Conservation (phyloP, 2,113 vertebrate species). For the Phrynosoma blainvillii region DNA sequence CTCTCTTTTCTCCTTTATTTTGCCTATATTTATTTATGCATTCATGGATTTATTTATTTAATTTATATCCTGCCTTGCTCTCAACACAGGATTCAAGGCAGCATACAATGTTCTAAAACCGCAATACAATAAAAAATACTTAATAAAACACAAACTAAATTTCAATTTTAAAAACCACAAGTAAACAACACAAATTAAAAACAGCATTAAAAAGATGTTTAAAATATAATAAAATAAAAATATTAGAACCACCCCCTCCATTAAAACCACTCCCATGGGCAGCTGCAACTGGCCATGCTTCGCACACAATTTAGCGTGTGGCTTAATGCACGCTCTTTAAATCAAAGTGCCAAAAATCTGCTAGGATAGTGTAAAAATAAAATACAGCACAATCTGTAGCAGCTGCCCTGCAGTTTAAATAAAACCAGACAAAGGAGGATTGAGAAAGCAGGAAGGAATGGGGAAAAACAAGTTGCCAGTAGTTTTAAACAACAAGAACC, state of each 20-base stretch:
- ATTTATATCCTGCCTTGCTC: neutral
- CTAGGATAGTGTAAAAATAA: neutral
- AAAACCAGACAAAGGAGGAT: neutral
- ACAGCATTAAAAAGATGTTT: neutral
- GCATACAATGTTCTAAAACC: too few species aligned
- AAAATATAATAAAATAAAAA: neutral
- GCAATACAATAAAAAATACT: too few species aligned
- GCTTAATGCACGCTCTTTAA: neutral
- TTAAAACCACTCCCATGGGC: neutral
- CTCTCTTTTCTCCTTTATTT: neutral
- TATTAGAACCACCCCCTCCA: neutral
- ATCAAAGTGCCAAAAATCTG: neutral
- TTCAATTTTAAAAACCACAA: neutral
- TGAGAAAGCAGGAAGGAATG: neutral
- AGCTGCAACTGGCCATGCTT: neutral
- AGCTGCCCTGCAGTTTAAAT: neutral
- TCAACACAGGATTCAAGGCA: too few species aligned
- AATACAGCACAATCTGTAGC: neutral
- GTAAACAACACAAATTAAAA: neutral
- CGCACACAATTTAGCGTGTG: neutral
- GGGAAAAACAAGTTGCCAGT: neutral
- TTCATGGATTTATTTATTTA: neutral
- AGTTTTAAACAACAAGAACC: neutral
- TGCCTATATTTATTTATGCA: neutral
- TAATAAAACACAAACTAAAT: too few species aligned